phyloP scores from a whole-genome alignment of 2,113 vertebrate species.

The Calyptomena viridis region DNA sequence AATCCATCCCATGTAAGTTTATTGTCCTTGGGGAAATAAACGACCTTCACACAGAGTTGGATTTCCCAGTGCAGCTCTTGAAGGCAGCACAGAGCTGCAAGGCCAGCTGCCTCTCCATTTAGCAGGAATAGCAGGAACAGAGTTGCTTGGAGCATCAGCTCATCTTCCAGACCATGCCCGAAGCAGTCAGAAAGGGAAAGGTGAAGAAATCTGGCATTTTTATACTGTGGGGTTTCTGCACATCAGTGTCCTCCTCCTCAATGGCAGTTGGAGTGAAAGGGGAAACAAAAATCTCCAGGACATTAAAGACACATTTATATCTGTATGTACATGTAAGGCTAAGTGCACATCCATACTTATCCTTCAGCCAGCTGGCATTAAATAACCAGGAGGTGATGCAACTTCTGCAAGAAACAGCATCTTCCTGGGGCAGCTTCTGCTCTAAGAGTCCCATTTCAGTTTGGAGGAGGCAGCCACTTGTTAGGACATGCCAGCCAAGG shows the following conservation, averaged over 20 bases:
- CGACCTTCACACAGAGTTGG: fast-evolving
- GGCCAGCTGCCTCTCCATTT: not conserved
- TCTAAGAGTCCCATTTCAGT: not conserved
- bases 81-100: not conserved
- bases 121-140: not conserved
- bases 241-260: not conserved
- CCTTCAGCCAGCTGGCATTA: not conserved
- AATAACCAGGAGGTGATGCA: not conserved
- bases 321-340: not conserved
- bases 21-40: not conserved
- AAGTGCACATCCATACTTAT: not conserved
- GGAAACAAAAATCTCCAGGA: not conserved
- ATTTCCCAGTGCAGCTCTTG: not conserved
- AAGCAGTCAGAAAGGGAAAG: not conserved
- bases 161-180: not conserved
- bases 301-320: not conserved
- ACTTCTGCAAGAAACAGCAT: not conserved
- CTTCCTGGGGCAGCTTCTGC: not conserved
- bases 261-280: not conserved
- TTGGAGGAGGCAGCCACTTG: not conserved
- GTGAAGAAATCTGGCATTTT: not conserved
- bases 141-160: not conserved
- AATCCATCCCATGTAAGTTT: not conserved
- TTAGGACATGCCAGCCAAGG: fast-evolving
- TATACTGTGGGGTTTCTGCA: not conserved